A percentile compares a stretch with the other conserved stretches of the same genome.
Conservation (phyloP, 2,797 vertebrate genomes). For the Acrossocheilus wenchowensis region DNA sequence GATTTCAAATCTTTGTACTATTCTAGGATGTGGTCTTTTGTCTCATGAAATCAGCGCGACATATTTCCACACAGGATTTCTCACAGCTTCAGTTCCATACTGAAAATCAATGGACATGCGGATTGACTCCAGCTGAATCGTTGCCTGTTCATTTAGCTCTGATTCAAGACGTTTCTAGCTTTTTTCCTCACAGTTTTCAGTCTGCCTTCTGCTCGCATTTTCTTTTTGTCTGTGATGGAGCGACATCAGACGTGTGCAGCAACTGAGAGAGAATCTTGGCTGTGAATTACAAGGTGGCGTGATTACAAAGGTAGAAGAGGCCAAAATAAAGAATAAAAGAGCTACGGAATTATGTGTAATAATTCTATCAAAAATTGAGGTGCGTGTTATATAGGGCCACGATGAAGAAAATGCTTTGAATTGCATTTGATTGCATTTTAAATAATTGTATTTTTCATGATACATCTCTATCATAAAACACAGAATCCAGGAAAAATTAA, state of each 20-base stretch:
- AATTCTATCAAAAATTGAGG: too few relatives aligned
- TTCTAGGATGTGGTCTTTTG: slow-evolving; percentile 7
- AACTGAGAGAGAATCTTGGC: background rate
- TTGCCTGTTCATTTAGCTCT: slow-evolving; percentile 28
- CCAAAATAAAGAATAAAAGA: slow-evolving; percentile 5
- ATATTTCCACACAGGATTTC: slow-evolving; percentile 26
- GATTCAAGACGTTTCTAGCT: slow-evolving; percentile 7
- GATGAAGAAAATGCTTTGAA: too few relatives aligned
- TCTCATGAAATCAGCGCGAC: background rate
- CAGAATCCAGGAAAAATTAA: too few relatives aligned
- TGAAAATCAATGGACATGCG: slow-evolving; percentile 20
- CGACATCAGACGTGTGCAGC: slow-evolving; percentile 13
- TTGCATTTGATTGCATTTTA: too few relatives aligned
- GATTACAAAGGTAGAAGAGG: slow-evolving; percentile 4
- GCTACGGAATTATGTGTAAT: background rate
- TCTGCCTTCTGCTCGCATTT: slow-evolving; percentile 7
- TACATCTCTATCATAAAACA: too few relatives aligned
- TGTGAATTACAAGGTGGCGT: slow-evolving; percentile 10
- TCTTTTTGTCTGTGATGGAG: slow-evolving; percentile 16
- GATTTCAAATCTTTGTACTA: background rate
- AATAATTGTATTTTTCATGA: too few relatives aligned
- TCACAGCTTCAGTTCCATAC: slow-evolving; percentile 18
- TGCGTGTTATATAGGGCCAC: too few relatives aligned
- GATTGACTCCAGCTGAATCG: slow-evolving; percentile 30
- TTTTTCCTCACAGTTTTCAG: slow-evolving; percentile 6